These are phyloP conservation scores for Philotrypesis tridentata DNA, from an alignment of 1,140 invertebrate genomes.

Conservation along the genomic window DNA sequence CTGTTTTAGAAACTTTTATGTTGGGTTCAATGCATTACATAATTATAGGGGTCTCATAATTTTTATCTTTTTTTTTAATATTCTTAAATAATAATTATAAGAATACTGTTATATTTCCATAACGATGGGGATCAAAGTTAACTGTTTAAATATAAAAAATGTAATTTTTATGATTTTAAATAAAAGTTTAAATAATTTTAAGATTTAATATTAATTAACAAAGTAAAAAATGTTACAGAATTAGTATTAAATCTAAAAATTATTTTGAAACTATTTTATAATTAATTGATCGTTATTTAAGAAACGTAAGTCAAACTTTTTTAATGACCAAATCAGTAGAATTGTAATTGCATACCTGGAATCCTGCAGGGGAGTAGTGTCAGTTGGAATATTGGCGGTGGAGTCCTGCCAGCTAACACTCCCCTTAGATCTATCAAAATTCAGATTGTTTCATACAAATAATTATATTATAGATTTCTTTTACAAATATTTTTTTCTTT, in stretches of 20 bases:
- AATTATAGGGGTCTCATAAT: no score
- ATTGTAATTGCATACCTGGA: constrained; percentile 62
- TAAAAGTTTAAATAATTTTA: not conserved
- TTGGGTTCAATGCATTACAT: not conserved
- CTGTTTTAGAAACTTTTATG: not conserved
- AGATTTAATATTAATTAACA: not conserved
- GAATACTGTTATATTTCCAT: not conserved
- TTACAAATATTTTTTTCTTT: not conserved
- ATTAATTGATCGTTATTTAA: constrained; percentile 16
- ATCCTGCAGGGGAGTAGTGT: constrained; percentile 59
- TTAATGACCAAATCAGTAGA: constrained; percentile 34
- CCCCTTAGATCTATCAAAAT: constrained; percentile 68
- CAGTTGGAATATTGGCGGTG: constrained; percentile 51
- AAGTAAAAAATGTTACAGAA: constrained; percentile 17
- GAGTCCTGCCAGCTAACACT: constrained; percentile 64
- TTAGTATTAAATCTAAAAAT: constrained; percentile 18
- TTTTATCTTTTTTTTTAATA: no score
- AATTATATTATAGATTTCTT: no score
- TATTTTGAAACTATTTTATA: not conserved
- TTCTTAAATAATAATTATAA: not conserved
- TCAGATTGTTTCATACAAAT: constrained; percentile 53
- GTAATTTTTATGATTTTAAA: not conserved
- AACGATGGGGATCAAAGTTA: not conserved
- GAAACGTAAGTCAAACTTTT: constrained; percentile 23
- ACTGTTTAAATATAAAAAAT: not conserved